These are phyloP conservation scores for Latrodectus elegans DNA, from an alignment of 2,888 invertebrate genomes.

Conservation along the genomic window DNA sequence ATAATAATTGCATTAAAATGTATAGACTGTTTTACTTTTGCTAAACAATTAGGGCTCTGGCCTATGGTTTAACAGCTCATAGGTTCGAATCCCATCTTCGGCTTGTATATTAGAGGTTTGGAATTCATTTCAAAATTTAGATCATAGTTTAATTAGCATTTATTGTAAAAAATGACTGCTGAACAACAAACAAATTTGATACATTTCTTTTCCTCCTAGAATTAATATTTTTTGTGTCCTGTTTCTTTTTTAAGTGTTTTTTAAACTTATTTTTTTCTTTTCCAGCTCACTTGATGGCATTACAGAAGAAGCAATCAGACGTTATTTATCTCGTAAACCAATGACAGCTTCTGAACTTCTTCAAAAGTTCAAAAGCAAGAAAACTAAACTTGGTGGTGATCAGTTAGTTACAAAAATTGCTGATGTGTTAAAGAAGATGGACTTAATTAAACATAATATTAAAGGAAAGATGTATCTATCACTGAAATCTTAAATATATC, in stretches of 20 bases:
- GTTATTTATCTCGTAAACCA: slow-evolving; percentile 95
- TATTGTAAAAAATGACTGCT: no score
- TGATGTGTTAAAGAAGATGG: slow-evolving; percentile 93
- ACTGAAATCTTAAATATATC: slow-evolving; percentile 78
- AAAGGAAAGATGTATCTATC: slow-evolving; percentile 96
- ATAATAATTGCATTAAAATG: no score
- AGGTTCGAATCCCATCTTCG: no score
- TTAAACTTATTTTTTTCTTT: slow-evolving; percentile 14
- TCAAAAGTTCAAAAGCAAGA: slow-evolving; percentile 95
- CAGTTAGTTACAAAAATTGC: slow-evolving; percentile 95
- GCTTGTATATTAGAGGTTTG: no score
- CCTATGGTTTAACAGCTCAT: no score
- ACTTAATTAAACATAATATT: slow-evolving; percentile 92
- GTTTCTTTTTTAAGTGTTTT: not conserved
- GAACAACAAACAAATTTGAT: no score
- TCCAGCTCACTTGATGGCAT: slow-evolving; percentile 87
- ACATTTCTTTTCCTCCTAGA: no score
- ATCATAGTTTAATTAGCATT: no score
- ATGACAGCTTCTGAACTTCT: slow-evolving; percentile 97
- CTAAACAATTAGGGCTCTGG: no score
- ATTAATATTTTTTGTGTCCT: not conserved
- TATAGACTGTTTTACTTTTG: no score
- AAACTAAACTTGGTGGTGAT: slow-evolving; percentile 91
- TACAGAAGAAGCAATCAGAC: slow-evolving; percentile 93
- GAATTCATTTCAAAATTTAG: no score